Evolutionary conservation across 2,888 invertebrate genomes (phyloP).

Genomic region (Andrena chrysosceles): DNA sequence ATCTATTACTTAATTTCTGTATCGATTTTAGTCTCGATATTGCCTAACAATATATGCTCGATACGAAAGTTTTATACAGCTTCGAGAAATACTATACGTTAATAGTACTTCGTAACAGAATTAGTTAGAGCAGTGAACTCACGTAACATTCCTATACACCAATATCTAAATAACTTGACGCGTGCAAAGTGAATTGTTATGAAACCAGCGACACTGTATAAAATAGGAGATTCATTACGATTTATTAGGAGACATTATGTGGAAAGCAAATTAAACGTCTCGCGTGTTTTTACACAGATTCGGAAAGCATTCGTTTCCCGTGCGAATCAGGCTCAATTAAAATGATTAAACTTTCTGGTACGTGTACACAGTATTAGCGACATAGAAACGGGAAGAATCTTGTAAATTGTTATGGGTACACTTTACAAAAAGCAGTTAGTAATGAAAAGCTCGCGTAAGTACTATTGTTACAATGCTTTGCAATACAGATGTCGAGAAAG

Average conservation of each 20-base stretch:
- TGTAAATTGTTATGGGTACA: constrained; percentile 25
- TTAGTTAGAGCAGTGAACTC: constrained; percentile 21
- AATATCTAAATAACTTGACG: constrained; percentile 4
- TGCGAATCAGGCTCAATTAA: constrained; percentile 41
- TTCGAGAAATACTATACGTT: constrained; percentile 15
- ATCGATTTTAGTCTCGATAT: constrained; percentile 15
- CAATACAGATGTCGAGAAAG: constrained; percentile 31
- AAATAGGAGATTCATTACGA: constrained; percentile 4
- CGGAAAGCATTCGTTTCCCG: constrained; percentile 26
- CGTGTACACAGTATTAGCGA: constrained; percentile 20
- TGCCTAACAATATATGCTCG: constrained; percentile 20
- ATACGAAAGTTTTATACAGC: constrained; percentile 25
- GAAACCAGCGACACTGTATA: constrained; percentile 2
- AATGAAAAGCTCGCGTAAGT: constrained; percentile 48
- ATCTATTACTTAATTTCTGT: constrained; percentile 31
- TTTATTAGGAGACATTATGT: constrained; percentile 51
- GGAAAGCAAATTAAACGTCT: constrained; percentile 64
- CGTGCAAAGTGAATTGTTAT: neutral
- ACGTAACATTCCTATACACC: neutral
- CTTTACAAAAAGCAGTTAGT: constrained; percentile 49
- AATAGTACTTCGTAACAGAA: constrained; percentile 18
- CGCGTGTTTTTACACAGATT: constrained; percentile 27
- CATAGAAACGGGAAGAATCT: constrained; percentile 9
- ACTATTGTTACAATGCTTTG: constrained; percentile 43
- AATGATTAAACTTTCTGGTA: constrained; percentile 24